phyloP scores from a whole-genome alignment of 2,113 vertebrate genomes.

The Otus sunia region DNA sequence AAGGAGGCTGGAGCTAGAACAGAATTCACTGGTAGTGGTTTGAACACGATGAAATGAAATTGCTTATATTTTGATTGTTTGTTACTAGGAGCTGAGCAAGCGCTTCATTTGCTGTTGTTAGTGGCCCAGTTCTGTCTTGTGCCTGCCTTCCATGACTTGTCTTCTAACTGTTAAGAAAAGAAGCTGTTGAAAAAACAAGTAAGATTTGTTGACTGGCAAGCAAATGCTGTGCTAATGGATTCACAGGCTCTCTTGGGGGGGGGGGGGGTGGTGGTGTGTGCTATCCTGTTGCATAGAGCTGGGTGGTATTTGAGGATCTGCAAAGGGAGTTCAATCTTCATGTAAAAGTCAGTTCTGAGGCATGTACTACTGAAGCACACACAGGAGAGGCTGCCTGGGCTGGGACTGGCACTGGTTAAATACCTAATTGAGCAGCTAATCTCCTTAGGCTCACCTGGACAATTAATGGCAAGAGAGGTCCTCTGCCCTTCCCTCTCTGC shows the following conservation, averaged over 20 bases:
- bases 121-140: background rate
- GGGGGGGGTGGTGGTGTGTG: too few relatives aligned
- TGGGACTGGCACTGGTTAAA: background rate
- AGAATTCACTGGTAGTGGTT: background rate
- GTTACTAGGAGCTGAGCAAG: background rate
- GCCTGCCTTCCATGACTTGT: background rate
- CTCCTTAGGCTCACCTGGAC: constrained; percentile 30
- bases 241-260: background rate
- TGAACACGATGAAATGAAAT: background rate
- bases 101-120: background rate
- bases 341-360: background rate
- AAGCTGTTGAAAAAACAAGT: background rate
- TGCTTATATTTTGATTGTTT: background rate
- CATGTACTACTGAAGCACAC: background rate
- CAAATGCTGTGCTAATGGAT: rapidly evolving
- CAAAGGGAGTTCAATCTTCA: background rate
- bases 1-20: background rate
- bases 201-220: background rate
- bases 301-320: background rate
- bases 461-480: constrained; percentile 10
- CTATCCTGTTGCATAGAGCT: rapidly evolving
- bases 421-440: constrained; percentile 30
- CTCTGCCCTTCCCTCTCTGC: background rate
- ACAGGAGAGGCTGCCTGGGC: background rate
- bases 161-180: background rate